Evolutionary conservation across 2,797 vertebrate genomes (phyloP), one percentile per base, ranked within the genome.

Genomic region (Gymnocypris eckloni): DNA sequence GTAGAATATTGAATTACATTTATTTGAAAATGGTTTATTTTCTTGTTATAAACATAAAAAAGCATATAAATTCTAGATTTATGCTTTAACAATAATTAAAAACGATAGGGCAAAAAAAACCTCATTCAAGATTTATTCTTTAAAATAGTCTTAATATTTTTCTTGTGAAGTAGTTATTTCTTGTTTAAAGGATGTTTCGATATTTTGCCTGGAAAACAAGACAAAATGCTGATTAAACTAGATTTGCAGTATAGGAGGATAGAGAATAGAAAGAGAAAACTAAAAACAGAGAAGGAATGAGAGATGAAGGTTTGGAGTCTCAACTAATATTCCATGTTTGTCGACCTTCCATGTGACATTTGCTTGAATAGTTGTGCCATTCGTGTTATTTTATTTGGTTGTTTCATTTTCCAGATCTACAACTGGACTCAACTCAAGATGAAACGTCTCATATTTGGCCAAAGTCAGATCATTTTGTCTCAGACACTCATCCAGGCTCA

Each of bases 291-390:
- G 37, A 79, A 39, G 4, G 25, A 81, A 37, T 3, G 7, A 72
- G 28, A 73, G 45, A 66, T 79, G 50, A 72, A 71, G 39, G 84
- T 61, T 79, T 61, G 69, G 56, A 64, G 43, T 80, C 56, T 80
- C 22, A 52, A 79, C 28, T 81, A 73, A 80, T 52, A 73, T 61
- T 80, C 54, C 43, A 20, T 39, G 33, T 67, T 77, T 77, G 20
- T 61, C 20, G 28, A 73, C 56, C 45, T 67, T 84, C 22, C 45
- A 28, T 86, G 37, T 61, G 28, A 43, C 59, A 39, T 64, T 85
- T 61, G 39, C 52, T 85, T 80, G 20, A 72, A 64, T 28, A 81
- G 56, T 28, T 61, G 43, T 85, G 84, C 84, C 84, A 75, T 75
- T 66, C 54, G 10, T 80, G 39, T 80, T 70, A 3, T 52, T 83